A percentile compares a stretch with the other conserved stretches of the same genome.
Conservation (phyloP, 2,888 invertebrate genomes). For the Troilus luridus region DNA sequence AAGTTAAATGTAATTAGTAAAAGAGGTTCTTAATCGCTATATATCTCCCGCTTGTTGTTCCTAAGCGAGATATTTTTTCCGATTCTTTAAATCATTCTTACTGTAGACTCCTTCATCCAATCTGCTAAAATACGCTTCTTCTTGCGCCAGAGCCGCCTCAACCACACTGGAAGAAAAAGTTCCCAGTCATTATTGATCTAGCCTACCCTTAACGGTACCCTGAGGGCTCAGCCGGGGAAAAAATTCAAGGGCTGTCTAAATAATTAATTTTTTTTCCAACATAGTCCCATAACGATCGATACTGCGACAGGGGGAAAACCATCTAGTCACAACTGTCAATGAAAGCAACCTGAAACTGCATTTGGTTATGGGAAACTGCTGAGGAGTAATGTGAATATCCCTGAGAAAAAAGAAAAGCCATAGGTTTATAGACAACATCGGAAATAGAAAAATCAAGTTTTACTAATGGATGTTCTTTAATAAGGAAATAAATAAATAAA, state of each 20-base stretch:
- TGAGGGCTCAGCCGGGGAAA: background rate
- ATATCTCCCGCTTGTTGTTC: constrained; percentile 6
- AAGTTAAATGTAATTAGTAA: background rate
- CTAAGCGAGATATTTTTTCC: background rate
- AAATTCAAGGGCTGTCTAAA: background rate
- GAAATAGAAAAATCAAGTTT: background rate
- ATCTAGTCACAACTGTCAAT: background rate
- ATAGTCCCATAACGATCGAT: background rate
- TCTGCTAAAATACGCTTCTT: constrained; percentile 23
- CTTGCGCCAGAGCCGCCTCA: background rate
- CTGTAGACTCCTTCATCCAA: constrained; percentile 21
- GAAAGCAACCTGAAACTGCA: background rate
- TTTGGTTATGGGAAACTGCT: background rate
- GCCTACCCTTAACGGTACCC: constrained; percentile 17
- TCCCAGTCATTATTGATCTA: constrained; percentile 44
- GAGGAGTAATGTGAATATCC: background rate
- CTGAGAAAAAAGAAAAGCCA: background rate
- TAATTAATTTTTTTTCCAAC: background rate
- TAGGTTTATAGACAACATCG: background rate
- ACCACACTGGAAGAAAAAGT: background rate
- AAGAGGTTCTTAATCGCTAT: background rate
- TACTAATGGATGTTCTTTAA: background rate
- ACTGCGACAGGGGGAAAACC: background rate
- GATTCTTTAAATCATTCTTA: constrained; percentile 19
- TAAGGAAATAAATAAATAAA: background rate